Evolutionary conservation across 2,797 vertebrate genomes (phyloP).

Genomic region (Kryptolebias ocellatus): DNA sequence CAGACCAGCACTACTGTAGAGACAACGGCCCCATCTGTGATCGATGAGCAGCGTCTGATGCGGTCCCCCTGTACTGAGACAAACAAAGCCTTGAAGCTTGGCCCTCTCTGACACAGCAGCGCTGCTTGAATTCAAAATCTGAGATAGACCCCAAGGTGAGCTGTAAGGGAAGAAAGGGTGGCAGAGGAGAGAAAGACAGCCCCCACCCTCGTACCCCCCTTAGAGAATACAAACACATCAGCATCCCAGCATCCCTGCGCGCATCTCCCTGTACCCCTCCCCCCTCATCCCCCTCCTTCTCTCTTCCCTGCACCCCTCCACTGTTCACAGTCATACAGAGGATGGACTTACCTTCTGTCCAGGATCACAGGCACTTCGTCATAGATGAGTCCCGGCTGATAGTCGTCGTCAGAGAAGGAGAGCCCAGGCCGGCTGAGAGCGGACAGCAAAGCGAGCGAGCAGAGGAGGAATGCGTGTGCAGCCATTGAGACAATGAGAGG

Average conservation of each 20-base stretch:
- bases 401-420: constrained; percentile 74
- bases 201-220: constrained; percentile 3
- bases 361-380: constrained; percentile 85
- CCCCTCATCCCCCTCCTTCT: background rate
- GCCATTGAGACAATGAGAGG: constrained; percentile 85
- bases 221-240: constrained; percentile 66
- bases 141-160: constrained; percentile 52
- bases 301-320: constrained; percentile 28
- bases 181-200: constrained; percentile 30
- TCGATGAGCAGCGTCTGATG: constrained; percentile 78
- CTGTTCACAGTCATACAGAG: constrained; percentile 49
- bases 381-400: constrained; percentile 74
- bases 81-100: constrained; percentile 66
- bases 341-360: constrained; percentile 82
- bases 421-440: constrained; percentile 76
- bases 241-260: constrained; percentile 70
- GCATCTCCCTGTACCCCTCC: constrained; percentile 46
- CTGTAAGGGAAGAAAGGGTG: constrained; percentile 4
- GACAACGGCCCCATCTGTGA: constrained; percentile 75
- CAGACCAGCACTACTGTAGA: constrained; percentile 67
- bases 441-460: constrained; percentile 79
- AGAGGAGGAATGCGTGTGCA: constrained; percentile 82
- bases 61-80: constrained; percentile 68
- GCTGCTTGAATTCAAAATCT: constrained; percentile 17
- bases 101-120: constrained; percentile 31